These are phyloP conservation scores for Trachemys scripta DNA, from an alignment of 2,113 vertebrate genomes.

Conservation along the genomic window DNA sequence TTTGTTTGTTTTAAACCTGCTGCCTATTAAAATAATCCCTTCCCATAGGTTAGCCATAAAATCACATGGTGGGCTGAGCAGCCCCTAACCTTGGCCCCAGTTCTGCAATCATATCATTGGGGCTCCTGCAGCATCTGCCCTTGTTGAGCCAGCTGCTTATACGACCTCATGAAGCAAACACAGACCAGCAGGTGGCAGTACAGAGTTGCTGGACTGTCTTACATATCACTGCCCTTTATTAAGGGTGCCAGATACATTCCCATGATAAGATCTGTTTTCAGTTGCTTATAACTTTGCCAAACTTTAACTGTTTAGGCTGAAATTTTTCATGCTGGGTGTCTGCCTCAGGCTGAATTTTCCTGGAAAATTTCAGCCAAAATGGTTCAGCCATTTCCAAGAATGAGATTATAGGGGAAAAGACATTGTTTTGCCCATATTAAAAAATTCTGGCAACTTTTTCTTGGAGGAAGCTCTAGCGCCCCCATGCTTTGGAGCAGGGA, in stretches of 20 bases:
- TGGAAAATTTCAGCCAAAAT: neutral
- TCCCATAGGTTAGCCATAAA: neutral
- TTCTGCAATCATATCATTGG: neutral
- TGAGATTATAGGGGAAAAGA: neutral
- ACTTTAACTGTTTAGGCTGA: neutral
- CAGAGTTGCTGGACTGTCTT: too few relatives aligned
- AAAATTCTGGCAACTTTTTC: neutral
- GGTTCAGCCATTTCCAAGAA: neutral
- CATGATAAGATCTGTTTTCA: neutral
- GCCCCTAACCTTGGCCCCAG: neutral
- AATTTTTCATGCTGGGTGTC: neutral
- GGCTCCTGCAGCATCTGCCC: neutral
- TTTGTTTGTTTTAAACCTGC: too few relatives aligned
- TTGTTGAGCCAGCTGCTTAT: neutral
- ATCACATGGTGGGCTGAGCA: neutral
- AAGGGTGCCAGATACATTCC: neutral
- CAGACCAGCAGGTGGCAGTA: neutral
- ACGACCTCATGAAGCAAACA: neutral
- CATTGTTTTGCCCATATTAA: neutral
- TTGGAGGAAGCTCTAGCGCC: neutral
- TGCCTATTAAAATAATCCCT: neutral
- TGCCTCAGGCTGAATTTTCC: neutral
- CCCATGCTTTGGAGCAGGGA: neutral
- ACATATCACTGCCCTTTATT: too few relatives aligned
- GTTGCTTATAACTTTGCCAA: neutral